Percentiles rank a stretch among this genome's conserved stretches.
These are phyloP conservation scores for Apodemus speciosus DNA, from an alignment of 2,113 vertebrate genomes.

Conservation along the genomic window DNA sequence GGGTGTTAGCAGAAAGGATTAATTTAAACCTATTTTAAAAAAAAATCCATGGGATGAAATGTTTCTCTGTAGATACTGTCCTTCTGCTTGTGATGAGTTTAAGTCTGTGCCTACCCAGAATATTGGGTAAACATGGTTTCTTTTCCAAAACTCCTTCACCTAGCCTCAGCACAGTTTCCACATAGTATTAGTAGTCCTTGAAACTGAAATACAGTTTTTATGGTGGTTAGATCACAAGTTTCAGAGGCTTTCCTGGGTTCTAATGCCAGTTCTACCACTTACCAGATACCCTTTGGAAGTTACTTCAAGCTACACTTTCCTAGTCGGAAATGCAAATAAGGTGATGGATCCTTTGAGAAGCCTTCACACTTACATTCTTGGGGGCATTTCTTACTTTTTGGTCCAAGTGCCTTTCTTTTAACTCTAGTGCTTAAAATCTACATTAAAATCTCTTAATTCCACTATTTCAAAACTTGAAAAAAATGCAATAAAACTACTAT, in stretches of 20 bases:
- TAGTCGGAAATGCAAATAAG: slow-evolving; percentile 29
- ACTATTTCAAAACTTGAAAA: background rate
- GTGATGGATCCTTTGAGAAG: background rate
- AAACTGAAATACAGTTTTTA: background rate
- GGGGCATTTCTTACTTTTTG: background rate
- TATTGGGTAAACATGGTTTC: background rate
- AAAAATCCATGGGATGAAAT: background rate
- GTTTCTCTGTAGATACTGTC: slow-evolving; percentile 7
- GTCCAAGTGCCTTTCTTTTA: background rate
- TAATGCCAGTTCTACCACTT: background rate
- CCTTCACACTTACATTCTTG: background rate
- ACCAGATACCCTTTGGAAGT: background rate
- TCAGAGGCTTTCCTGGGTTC: background rate
- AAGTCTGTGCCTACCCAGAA: background rate
- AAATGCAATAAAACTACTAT: slow-evolving; percentile 5
- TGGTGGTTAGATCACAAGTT: background rate
- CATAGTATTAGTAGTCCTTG: background rate
- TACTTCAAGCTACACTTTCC: background rate
- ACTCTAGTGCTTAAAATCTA: background rate
- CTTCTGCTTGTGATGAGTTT: slow-evolving; percentile 15
- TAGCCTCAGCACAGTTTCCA: background rate
- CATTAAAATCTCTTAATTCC: background rate
- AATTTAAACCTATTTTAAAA: background rate
- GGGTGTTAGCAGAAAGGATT: background rate
- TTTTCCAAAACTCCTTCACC: slow-evolving; percentile 15